phyloP scores from a whole-genome alignment of 2,113 vertebrate species.

The Erythrolamprus reginae region DNA sequence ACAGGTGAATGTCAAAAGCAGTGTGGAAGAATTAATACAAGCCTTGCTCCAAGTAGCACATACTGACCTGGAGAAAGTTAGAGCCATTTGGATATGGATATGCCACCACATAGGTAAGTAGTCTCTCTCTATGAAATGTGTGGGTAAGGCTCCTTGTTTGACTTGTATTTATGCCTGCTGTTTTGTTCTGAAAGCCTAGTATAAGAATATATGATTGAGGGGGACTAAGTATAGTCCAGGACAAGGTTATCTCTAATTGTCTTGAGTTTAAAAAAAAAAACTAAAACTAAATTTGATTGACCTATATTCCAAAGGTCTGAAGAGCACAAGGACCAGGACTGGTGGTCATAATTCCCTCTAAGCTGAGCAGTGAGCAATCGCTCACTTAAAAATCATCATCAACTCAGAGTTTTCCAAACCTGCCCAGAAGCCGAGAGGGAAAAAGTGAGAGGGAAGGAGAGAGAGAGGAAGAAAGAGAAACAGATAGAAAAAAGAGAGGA shows the following conservation, averaged over 20 bases:
- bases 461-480: no score
- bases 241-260: background rate
- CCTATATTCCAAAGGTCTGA: background rate
- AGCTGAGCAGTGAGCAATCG: no score
- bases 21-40: slow-evolving; percentile 68
- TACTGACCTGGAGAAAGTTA: slow-evolving; percentile 74
- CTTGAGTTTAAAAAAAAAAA: background rate
- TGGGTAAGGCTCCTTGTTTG: background rate
- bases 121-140: background rate
- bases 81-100: slow-evolving; percentile 81
- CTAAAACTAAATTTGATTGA: background rate
- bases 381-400: no score
- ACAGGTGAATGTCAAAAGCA: slow-evolving; percentile 64
- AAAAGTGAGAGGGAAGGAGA: no score
- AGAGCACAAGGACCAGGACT: background rate
- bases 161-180: accelerated
- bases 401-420: no score
- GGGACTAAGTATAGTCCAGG: background rate
- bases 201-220: accelerated
- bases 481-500: no score
- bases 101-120: slow-evolving; percentile 79
- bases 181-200: background rate
- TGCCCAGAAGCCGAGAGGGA: no score
- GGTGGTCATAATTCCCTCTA: no score
- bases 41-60: slow-evolving; percentile 68